These are phyloP conservation scores for Archilochus colubris DNA, from an alignment of 2,113 vertebrate genomes.

Conservation along the genomic window DNA sequence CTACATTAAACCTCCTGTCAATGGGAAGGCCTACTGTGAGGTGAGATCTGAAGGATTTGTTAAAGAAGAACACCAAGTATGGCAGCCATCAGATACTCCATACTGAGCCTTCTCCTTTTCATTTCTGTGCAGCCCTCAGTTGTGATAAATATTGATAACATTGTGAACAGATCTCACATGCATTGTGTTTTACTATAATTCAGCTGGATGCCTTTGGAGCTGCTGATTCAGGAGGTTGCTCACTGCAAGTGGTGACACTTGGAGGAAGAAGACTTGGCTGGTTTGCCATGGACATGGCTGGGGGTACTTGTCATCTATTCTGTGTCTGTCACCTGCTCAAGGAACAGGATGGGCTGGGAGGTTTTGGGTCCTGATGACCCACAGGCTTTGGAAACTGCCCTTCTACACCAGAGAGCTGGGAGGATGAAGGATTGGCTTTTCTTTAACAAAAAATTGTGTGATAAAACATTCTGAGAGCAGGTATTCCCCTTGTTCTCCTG, in stretches of 20 bases:
- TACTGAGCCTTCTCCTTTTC: not conserved
- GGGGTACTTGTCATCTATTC: not conserved
- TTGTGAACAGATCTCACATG: not conserved
- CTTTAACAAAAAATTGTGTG: not conserved
- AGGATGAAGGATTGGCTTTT: not conserved
- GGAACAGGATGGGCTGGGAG: no score
- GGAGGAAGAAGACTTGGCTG: not conserved
- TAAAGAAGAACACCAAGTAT: not conserved
- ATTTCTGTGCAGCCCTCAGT: not conserved
- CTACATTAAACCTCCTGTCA: not conserved
- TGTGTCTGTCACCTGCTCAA: not conserved
- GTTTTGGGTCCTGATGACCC: not conserved
- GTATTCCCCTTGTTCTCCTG: not conserved
- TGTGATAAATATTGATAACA: not conserved
- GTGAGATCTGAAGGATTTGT: not conserved
- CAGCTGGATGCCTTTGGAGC: not conserved
- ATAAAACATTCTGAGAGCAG: not conserved
- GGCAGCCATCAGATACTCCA: not conserved
- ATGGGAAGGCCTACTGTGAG: not conserved
- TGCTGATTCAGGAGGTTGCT: not conserved
- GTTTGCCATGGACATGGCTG: not conserved
- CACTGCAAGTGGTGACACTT: not conserved
- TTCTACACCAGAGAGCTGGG: not conserved
- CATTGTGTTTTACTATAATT: not conserved
- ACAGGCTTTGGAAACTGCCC: not conserved